Percentiles rank a stretch among this genome's conserved stretches.
These are phyloP conservation scores for Hirtodrosophila trivittata DNA, from an alignment of 2,888 invertebrate species.

Conservation along the genomic window DNA sequence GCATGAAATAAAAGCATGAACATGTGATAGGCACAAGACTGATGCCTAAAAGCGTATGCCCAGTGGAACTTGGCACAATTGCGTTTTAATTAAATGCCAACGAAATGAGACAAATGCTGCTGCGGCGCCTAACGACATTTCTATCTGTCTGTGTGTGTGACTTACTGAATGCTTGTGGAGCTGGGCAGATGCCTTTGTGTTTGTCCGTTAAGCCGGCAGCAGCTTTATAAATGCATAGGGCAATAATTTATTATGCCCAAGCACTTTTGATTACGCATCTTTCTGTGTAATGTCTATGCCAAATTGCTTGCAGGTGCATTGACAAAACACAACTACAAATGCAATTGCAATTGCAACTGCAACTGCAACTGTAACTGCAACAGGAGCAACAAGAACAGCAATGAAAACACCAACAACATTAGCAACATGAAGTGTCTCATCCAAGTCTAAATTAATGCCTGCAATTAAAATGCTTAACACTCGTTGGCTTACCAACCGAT, in stretches of 20 bases:
- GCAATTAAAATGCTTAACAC: conserved; percentile 75
- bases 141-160: not conserved
- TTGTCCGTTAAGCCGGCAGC: conserved; percentile 34
- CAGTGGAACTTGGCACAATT: conserved; percentile 24
- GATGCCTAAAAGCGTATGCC: conserved; percentile 9
- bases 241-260: conserved; percentile 61
- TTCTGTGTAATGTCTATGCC: conserved; percentile 5
- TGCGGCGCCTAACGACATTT: conserved; percentile 9
- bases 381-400: conserved; percentile 6
- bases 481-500: conserved; percentile 48
- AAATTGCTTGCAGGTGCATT: conserved; percentile 28
- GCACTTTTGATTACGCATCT: conserved; percentile 44
- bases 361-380: conserved; percentile 3
- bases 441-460: conserved; percentile 67
- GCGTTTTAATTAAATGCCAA: conserved; percentile 70
- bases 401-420: conserved; percentile 4
- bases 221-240: conserved; percentile 38
- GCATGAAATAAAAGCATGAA: too few relatives aligned
- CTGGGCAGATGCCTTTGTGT: conserved; percentile 29
- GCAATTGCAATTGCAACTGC: conserved; percentile 19
- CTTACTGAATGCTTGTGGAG: not conserved
- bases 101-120: conserved; percentile 48
- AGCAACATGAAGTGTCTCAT: conserved; percentile 28
- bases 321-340: conserved; percentile 15
- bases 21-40: conserved; percentile 3